These are phyloP conservation scores for Albula glossodonta DNA, from an alignment of 2,113 vertebrate genomes.

Conservation along the genomic window DNA sequence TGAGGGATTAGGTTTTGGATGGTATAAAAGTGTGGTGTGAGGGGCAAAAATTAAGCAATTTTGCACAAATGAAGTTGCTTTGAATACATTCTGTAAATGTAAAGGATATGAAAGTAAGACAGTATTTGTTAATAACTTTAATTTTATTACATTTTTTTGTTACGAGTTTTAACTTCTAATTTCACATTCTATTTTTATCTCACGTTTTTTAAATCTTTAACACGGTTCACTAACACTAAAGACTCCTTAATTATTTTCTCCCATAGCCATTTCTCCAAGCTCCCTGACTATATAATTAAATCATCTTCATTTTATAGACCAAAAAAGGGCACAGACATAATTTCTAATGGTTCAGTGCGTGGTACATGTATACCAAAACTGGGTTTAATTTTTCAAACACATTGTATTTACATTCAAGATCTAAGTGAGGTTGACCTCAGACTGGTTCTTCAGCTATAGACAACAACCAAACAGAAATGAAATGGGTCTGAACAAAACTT, in stretches of 20 bases:
- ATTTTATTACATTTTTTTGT: neutral
- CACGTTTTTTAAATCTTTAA: no score
- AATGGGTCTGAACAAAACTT: neutral
- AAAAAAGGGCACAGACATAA: neutral
- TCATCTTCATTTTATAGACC: neutral
- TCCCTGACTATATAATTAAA: neutral
- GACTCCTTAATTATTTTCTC: neutral
- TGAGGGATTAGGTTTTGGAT: neutral
- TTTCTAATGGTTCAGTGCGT: no score
- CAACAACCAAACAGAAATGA: neutral
- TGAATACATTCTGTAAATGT: neutral
- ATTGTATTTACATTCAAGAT: neutral
- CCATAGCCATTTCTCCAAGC: neutral
- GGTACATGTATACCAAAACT: no score
- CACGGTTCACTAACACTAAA: no score
- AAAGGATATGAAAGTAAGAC: neutral
- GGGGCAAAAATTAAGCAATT: neutral
- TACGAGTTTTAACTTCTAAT: no score
- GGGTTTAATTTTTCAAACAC: neutral
- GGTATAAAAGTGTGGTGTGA: neutral
- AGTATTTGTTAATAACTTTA: neutral
- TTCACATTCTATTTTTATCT: no score
- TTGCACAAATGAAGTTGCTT: neutral
- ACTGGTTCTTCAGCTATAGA: neutral
- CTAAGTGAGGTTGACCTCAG: neutral